Percentiles rank a stretch among this genome's conserved stretches.
Conservation (phyloP, 2,113 vertebrate genomes). For the Geococcyx californianus region DNA sequence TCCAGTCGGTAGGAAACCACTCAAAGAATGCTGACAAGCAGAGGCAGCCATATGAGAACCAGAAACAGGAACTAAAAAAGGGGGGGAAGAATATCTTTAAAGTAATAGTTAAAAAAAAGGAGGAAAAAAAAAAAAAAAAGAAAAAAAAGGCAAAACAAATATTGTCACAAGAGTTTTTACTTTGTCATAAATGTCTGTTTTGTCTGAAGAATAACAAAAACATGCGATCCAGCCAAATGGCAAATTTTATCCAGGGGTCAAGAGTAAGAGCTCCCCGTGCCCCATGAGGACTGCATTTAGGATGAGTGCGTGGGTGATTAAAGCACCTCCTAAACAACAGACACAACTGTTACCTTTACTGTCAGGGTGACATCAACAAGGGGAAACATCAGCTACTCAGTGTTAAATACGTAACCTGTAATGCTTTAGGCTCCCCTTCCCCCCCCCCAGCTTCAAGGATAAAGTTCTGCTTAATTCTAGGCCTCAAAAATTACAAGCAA, state of each 20-base stretch:
- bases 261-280: not conserved
- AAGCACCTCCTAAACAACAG: not conserved
- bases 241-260: not conserved
- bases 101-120: slow-evolving; percentile 3
- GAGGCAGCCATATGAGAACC: slow-evolving; percentile 65
- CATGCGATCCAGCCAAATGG: not conserved
- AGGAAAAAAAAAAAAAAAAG: not conserved
- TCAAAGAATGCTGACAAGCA: slow-evolving; percentile 66
- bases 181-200: not conserved
- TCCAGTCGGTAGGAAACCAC: slow-evolving; percentile 53
- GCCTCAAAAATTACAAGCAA: not conserved
- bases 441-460: not conserved
- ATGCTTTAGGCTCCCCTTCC: not conserved
- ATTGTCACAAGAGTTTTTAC: not conserved
- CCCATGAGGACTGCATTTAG: not conserved
- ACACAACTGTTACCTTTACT: not conserved
- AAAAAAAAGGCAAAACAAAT: not conserved
- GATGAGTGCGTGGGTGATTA: not conserved
- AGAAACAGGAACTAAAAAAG: slow-evolving; percentile 70
- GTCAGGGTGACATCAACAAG: not conserved
- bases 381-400: not conserved
- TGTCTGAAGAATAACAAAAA: not conserved
- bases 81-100: slow-evolving; percentile 53
- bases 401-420: rapidly evolving
- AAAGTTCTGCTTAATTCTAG: not conserved